phyloP scores from a whole-genome alignment of 2,888 invertebrate genomes.

The Brachyopa scutellaris region DNA sequence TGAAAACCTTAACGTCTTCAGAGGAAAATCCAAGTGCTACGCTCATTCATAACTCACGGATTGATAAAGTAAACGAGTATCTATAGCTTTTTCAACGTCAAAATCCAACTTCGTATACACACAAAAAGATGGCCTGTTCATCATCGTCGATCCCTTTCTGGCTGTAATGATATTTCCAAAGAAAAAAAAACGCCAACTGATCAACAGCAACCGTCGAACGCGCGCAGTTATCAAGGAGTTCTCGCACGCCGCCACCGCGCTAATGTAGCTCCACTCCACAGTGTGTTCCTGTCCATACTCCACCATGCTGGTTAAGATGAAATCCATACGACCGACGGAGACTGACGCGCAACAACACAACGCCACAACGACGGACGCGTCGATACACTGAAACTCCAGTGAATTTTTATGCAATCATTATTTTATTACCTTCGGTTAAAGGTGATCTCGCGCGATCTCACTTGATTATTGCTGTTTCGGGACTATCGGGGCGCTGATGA shows the following conservation, averaged over 20 bases:
- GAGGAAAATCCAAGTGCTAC: too few species aligned
- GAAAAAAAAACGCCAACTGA: slow-evolving; percentile 43
- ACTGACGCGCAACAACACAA: slow-evolving; percentile 44
- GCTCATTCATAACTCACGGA: too few species aligned
- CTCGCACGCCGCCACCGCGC: slow-evolving; percentile 46
- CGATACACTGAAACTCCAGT: slow-evolving; percentile 68
- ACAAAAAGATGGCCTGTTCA: slow-evolving; percentile 37
- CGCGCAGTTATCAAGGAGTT: slow-evolving; percentile 22
- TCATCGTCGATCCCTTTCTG: slow-evolving; percentile 61
- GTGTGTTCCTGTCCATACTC: background rate
- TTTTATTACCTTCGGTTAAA: slow-evolving; percentile 73
- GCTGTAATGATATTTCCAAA: slow-evolving; percentile 27
- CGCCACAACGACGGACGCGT: slow-evolving; percentile 11
- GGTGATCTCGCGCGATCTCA: slow-evolving; percentile 72
- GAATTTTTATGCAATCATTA: slow-evolving; percentile 73
- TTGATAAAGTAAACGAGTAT: too few species aligned
- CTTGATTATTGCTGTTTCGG: slow-evolving; percentile 72
- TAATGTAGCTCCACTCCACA: background rate
- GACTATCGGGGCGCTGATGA: slow-evolving; percentile 71
- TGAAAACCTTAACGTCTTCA: too few species aligned
- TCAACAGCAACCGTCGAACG: slow-evolving; percentile 34
- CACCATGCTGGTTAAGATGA: slow-evolving; percentile 31
- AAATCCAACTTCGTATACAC: background rate
- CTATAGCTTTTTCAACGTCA: slow-evolving; percentile 39
- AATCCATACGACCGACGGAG: slow-evolving; percentile 54